These are phyloP conservation scores for Nymphicus hollandicus DNA, from an alignment of 2,113 vertebrate species.

Conservation along the genomic window DNA sequence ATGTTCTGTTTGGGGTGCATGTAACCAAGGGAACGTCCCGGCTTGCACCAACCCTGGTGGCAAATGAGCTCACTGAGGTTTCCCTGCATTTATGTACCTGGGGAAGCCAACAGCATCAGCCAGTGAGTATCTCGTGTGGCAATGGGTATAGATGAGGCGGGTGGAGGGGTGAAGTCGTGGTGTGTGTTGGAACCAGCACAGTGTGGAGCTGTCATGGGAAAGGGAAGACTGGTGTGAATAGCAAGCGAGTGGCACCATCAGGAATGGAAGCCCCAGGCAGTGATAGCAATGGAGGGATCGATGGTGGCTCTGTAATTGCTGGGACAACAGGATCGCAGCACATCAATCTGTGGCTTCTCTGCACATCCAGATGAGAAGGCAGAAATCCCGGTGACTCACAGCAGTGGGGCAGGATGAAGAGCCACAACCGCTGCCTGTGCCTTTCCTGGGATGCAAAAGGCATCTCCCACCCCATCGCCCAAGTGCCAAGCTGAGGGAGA, in stretches of 20 bases:
- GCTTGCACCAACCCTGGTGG: neutral
- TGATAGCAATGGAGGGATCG: neutral
- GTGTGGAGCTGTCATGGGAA: neutral
- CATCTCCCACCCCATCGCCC: neutral
- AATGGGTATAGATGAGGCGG: neutral
- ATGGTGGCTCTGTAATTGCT: neutral
- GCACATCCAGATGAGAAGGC: neutral
- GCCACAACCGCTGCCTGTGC: neutral
- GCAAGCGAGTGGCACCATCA: rapidly evolving
- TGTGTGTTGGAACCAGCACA: neutral
- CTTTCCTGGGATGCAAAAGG: neutral
- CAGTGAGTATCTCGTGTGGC: rapidly evolving
- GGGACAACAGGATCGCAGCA: neutral
- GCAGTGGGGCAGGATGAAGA: neutral
- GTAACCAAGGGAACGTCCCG: neutral
- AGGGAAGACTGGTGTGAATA: neutral
- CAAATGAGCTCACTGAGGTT: neutral
- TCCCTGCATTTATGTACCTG: neutral
- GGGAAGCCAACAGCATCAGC: neutral
- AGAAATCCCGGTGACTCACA: neutral
- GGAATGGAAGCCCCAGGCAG: neutral
- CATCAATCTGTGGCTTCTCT: neutral
- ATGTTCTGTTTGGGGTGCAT: neutral
- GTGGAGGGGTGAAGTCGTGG: neutral
- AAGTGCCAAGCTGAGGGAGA: neutral